phyloP scores from a whole-genome alignment of 2,888 invertebrate genomes.

The Eupithecia abbreviata region DNA sequence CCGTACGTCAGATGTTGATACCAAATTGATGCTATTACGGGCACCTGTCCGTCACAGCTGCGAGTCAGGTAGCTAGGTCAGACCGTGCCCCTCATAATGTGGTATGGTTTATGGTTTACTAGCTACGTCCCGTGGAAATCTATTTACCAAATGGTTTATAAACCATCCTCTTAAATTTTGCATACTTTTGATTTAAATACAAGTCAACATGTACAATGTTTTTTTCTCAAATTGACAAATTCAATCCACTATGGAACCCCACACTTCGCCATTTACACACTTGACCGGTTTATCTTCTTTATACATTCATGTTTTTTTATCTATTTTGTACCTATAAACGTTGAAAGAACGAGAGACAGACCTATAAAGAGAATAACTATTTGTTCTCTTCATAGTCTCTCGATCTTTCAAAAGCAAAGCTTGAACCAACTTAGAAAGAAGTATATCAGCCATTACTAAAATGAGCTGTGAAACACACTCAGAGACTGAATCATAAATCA shows the following conservation, averaged over 20 bases:
- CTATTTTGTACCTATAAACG: background rate
- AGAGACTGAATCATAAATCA: slow-evolving; percentile 22
- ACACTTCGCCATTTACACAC: background rate
- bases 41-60: slow-evolving; percentile 28
- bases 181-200: background rate
- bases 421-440: background rate
- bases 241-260: background rate
- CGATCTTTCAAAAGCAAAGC: too few relatives aligned
- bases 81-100: background rate
- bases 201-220: background rate
- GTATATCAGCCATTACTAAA: slow-evolving; percentile 5
- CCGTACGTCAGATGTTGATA: slow-evolving; percentile 32
- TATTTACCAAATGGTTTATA: too few relatives aligned
- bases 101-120: too few relatives aligned
- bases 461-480: slow-evolving; percentile 5
- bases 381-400: too few relatives aligned
- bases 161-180: too few relatives aligned
- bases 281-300: background rate
- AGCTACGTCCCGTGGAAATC: too few relatives aligned
- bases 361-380: background rate
- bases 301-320: background rate
- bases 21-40: slow-evolving; percentile 31
- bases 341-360: background rate
- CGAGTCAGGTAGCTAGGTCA: slow-evolving; percentile 12
- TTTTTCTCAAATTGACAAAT: too few relatives aligned